Evolutionary conservation across 2,888 invertebrate species (phyloP).

Genomic region (Andrena hattorfiana): DNA sequence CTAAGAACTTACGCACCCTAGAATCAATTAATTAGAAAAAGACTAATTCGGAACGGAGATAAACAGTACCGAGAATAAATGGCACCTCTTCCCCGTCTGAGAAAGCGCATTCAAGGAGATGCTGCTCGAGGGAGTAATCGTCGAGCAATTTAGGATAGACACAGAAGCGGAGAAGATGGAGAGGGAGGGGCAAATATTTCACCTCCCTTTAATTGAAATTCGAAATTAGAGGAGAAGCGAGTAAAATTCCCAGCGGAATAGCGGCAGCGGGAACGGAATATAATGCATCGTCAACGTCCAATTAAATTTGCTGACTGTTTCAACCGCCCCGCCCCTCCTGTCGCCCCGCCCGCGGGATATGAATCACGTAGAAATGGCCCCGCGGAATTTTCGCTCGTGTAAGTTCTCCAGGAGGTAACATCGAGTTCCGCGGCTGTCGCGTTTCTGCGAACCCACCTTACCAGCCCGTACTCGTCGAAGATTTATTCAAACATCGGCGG

Average conservation of each 20-base stretch:
- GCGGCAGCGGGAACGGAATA: constrained; percentile 9
- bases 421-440: neutral
- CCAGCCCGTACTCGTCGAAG: neutral
- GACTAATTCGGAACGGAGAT: neutral
- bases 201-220: constrained; percentile 29
- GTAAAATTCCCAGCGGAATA: constrained; percentile 14
- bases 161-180: neutral
- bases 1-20: too few relatives aligned
- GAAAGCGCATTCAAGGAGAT: neutral
- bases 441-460: constrained; percentile 7
- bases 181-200: neutral
- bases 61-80: neutral
- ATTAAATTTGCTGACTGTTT: constrained; percentile 56
- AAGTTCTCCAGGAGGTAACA: neutral
- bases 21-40: too few relatives aligned
- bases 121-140: constrained; percentile 3
- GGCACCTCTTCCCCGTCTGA: neutral
- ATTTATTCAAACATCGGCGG: constrained; percentile 17
- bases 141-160: constrained; percentile 1
- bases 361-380: constrained; percentile 40
- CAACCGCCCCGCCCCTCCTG: constrained; percentile 14
- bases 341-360: constrained; percentile 5
- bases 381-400: constrained; percentile 22
- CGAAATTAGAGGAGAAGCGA: constrained; percentile 9
- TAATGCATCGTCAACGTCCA: constrained; percentile 59